A percentile compares a stretch with the other conserved stretches of the same genome.
Evolutionary conservation across 2,888 invertebrate genomes (phyloP).

Genomic region (Notocelia uddmanniana): DNA sequence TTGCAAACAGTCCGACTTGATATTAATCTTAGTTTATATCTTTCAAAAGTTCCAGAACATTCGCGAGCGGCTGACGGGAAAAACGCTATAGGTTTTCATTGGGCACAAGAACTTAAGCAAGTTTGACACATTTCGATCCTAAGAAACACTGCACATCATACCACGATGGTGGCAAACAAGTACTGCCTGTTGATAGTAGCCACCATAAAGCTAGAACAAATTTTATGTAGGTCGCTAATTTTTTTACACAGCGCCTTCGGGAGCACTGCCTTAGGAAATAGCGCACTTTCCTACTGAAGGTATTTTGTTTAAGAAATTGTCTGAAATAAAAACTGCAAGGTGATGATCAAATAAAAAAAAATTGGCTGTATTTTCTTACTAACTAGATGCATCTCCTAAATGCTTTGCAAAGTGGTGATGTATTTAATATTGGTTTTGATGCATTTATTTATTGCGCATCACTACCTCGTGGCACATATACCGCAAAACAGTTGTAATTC

Average conservation of each 20-base stretch:
- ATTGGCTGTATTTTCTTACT: not conserved
- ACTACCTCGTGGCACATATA: slow-evolving; percentile 17
- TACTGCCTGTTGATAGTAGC: too few species aligned
- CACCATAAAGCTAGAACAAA: too few species aligned
- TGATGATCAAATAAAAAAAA: not conserved
- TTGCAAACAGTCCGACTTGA: slow-evolving; percentile 49
- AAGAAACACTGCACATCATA: not conserved
- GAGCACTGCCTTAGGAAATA: too few species aligned
- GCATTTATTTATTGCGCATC: not conserved
- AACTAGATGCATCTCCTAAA: not conserved
- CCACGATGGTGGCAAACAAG: too few species aligned
- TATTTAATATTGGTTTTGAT: not conserved
- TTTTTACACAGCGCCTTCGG: too few species aligned
- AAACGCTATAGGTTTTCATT: slow-evolving; percentile 17
- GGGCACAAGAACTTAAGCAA: slow-evolving; percentile 19
- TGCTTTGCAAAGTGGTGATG: not conserved
- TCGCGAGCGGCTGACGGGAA: slow-evolving; percentile 22
- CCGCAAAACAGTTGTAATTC: slow-evolving; percentile 36
- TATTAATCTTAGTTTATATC: slow-evolving; percentile 44
- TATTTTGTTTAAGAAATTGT: too few species aligned
- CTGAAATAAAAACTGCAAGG: too few species aligned
- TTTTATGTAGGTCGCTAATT: too few species aligned
- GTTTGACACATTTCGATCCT: not conserved
- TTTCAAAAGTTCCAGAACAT: slow-evolving; percentile 34
- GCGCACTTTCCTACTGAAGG: too few species aligned